Evolutionary conservation across 2,888 invertebrate species (phyloP), one percentile per base, ranked within the genome.

Genomic region (Carterocephalus palaemon): DNA sequence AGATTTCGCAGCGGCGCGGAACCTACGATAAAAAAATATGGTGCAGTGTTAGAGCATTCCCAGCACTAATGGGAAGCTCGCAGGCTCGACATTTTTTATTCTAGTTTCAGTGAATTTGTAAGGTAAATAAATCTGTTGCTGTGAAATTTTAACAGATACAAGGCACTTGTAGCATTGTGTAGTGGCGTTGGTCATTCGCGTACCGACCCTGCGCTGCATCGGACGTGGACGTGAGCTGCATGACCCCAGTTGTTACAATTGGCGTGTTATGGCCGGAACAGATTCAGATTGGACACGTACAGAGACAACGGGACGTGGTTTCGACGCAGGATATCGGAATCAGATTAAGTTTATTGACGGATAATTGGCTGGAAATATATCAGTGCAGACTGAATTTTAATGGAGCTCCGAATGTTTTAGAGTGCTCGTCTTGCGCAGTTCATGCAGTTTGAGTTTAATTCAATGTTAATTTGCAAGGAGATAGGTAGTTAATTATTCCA

Each of bases 171-270:
- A 9, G 10, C 24, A 12, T 26, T 10, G n/a, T n/a, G n/a, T 31
- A 31, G 15, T 15, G 29, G 13, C 29, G 15, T 15, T 29, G 8
- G 37, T 38, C 48, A 49, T 45, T 48, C 48, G 48, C 26, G 32
- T 17, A 22, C 37, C 37, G 37, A 40, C 46, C 19, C 40, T 22
- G 48, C 37, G 24, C 26, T 24, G 46, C 20, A 46, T 8, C 26
- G 33, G 37, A 37, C 37, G 37, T 32, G 8, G 36, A 48, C 40
- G 48, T 48, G 48, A 45, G 68, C 62, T 60, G 54, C 54, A 63
- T 60, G 10, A n/a, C 4, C 12, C 6, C 32, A 4, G 19, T 17
- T 32, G 32, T 32, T 32, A 17, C 10, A 32, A 32, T 32, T 19
- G 32, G 6, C 32, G 32, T 12, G 12, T 19, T 32, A 19, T 32